Conservation (phyloP, 2,888 invertebrate species). For the Alviniconcha strummeri region DNA sequence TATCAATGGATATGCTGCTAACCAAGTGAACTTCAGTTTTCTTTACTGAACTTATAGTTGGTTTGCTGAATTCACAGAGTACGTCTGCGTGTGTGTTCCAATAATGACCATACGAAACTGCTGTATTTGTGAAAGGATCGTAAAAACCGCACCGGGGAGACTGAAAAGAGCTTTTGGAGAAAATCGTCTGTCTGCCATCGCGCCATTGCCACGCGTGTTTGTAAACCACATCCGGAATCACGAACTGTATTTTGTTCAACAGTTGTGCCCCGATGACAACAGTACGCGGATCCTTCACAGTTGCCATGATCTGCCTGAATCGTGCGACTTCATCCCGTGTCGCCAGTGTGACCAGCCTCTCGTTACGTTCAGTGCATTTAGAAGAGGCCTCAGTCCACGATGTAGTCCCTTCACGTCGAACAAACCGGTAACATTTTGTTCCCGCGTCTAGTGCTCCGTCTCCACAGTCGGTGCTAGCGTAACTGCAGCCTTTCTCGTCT, state of each 20-base stretch:
- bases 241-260: background rate
- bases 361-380: background rate
- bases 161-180: too few relatives aligned
- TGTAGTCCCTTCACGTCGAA: background rate
- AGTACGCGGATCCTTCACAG: background rate
- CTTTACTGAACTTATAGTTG: background rate
- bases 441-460: background rate
- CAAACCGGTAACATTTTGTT: background rate
- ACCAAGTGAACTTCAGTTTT: background rate
- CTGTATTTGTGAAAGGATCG: too few relatives aligned
- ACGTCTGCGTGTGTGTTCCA: background rate
- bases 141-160: background rate
- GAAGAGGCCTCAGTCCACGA: background rate
- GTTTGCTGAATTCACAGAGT: slow-evolving; percentile 6
- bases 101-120: background rate
- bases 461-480: background rate
- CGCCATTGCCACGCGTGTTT: slow-evolving; percentile 5
- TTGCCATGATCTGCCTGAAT: too few relatives aligned
- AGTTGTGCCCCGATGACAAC: background rate
- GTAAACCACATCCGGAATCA: background rate
- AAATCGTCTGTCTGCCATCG: background rate
- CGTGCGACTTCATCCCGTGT: background rate
- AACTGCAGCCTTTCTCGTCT: slow-evolving; percentile 9
- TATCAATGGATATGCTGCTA: background rate
- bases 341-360: background rate